Evolutionary conservation across 2,888 invertebrate genomes (phyloP).

Genomic region (Volucella bombylans): DNA sequence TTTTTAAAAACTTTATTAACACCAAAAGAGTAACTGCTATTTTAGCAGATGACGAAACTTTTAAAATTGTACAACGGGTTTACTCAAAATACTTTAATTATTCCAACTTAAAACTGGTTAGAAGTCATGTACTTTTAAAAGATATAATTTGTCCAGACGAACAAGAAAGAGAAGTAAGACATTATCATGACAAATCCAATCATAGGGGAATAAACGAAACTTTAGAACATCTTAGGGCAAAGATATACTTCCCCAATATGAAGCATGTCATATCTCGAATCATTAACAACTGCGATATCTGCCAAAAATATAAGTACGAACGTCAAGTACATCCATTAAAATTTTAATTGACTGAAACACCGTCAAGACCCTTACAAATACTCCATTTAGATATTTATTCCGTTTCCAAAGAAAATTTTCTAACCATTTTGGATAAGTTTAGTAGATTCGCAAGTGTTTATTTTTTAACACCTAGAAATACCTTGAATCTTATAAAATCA

Average conservation of each 20-base stretch:
- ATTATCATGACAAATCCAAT: not conserved
- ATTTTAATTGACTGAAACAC: conserved; percentile 22
- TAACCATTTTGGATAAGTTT: conserved; percentile 24
- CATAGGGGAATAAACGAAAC: not conserved
- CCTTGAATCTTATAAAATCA: conserved; percentile 44
- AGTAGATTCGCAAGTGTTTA: conserved; percentile 29
- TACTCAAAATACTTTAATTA: conserved; percentile 55
- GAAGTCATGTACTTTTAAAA: conserved; percentile 12
- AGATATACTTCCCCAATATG: conserved; percentile 8
- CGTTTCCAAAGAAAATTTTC: conserved; percentile 13
- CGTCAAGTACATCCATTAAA: not conserved
- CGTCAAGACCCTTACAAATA: conserved; percentile 30
- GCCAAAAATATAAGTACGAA: not conserved
- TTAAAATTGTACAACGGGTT: conserved; percentile 44
- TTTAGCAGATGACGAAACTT: conserved; percentile 42
- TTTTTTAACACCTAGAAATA: conserved; percentile 38
- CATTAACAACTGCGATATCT: conserved; percentile 12
- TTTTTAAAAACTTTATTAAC: conserved; percentile 23
- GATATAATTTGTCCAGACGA: not conserved
- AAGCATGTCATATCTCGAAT: conserved; percentile 9
- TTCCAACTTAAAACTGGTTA: conserved; percentile 37
- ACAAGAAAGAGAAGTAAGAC: conserved; percentile 5
- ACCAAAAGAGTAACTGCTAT: conserved; percentile 18
- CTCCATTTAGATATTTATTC: conserved; percentile 43
- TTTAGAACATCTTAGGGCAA: not conserved